These are phyloP conservation scores for Acestrorhynchus altus DNA, from an alignment of 2,797 vertebrate genomes.

Conservation along the genomic window DNA sequence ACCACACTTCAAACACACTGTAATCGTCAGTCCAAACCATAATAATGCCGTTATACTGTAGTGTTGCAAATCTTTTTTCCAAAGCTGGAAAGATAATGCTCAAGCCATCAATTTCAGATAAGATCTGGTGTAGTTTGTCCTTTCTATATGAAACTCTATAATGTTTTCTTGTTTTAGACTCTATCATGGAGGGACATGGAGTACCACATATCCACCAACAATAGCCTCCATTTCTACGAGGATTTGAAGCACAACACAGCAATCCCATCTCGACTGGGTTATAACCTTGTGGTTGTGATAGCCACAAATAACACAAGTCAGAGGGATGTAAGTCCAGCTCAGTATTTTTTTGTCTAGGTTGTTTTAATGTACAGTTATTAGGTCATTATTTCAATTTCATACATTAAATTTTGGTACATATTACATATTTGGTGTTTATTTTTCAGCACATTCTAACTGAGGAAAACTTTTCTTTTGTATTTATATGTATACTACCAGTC, in stretches of 20 bases:
- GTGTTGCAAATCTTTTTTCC: too few species aligned
- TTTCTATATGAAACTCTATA: not conserved
- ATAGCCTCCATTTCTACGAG: slow-evolving; percentile 77
- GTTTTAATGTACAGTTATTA: not conserved
- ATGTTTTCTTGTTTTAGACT: slow-evolving; percentile 73
- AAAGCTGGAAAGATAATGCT: too few species aligned
- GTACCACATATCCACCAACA: slow-evolving; percentile 85
- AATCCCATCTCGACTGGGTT: slow-evolving; percentile 83
- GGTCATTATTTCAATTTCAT: not conserved
- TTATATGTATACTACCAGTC: too few species aligned
- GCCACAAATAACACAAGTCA: slow-evolving; percentile 34
- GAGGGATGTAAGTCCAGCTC: slow-evolving; percentile 38
- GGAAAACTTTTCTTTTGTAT: too few species aligned
- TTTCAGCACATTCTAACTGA: not conserved
- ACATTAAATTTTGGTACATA: too few species aligned
- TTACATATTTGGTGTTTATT: too few species aligned
- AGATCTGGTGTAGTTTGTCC: not conserved
- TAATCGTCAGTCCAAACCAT: too few species aligned
- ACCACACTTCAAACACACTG: too few species aligned
- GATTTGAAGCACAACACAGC: slow-evolving; percentile 76
- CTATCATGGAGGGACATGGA: slow-evolving; percentile 88
- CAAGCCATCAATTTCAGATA: too few species aligned
- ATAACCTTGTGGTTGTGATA: slow-evolving; percentile 77
- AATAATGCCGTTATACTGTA: too few species aligned
- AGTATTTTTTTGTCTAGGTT: not conserved